phyloP scores from a whole-genome alignment of 2,113 vertebrate genomes.

The Trogon surrucura region DNA sequence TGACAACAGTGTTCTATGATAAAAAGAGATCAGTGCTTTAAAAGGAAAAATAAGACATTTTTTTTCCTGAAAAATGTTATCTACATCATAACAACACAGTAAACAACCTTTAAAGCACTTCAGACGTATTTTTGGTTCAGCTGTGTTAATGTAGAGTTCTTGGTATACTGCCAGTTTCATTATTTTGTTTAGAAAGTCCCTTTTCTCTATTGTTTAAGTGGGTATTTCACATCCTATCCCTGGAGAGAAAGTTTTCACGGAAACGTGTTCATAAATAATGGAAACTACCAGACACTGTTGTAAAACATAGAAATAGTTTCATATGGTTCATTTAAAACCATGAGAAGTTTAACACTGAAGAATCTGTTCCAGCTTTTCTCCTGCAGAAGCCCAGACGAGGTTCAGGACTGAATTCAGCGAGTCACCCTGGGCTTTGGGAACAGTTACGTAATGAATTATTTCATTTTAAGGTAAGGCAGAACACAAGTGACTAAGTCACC shows the following conservation, averaged over 20 bases:
- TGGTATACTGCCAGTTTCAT: constrained; percentile 29
- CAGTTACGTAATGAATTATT: background rate
- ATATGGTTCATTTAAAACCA: background rate
- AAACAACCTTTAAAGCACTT: background rate
- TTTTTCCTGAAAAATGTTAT: background rate
- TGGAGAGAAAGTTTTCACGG: constrained; percentile 39
- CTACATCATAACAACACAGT: background rate
- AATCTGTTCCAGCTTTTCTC: background rate
- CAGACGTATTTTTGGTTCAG: constrained; percentile 17
- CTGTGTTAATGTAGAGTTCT: background rate
- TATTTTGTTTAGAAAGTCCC: constrained; percentile 61
- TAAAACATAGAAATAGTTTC: background rate
- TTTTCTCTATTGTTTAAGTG: constrained; percentile 59
- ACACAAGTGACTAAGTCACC: background rate
- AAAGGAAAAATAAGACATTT: background rate
- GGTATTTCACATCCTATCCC: constrained; percentile 52
- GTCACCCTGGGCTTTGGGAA: background rate
- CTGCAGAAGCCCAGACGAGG: background rate
- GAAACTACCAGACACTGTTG: constrained; percentile 31
- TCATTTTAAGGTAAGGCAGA: background rate
- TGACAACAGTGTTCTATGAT: background rate
- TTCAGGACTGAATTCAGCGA: background rate
- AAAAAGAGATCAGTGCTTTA: background rate
- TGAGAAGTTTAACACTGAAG: background rate
- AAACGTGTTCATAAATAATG: constrained; percentile 62